phyloP scores from a whole-genome alignment of 2,113 vertebrate genomes.

The Promerops cafer region DNA sequence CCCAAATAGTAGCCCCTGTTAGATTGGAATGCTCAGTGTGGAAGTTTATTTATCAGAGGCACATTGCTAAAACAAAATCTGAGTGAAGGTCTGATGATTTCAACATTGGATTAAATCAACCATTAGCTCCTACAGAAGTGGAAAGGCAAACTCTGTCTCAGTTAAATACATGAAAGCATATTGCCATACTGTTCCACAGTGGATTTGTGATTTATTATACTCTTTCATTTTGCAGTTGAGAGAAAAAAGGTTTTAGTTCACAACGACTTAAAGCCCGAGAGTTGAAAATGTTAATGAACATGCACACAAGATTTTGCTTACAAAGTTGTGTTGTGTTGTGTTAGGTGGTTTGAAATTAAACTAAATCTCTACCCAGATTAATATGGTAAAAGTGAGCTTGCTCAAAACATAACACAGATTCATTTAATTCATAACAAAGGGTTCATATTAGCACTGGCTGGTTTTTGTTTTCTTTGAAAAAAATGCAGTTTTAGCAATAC shows the following conservation, averaged over 20 bases:
- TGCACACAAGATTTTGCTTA: not conserved
- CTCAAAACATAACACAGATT: conserved; percentile 12
- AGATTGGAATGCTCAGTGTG: not conserved
- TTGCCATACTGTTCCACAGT: not conserved
- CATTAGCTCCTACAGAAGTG: not conserved
- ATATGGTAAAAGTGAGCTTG: conserved; percentile 14
- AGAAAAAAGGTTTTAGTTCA: conserved; percentile 8
- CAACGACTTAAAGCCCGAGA: not conserved
- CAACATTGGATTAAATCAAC: conserved; percentile 7
- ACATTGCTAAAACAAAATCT: not conserved
- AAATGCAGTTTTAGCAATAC: conserved; percentile 40
- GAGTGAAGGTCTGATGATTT: not conserved
- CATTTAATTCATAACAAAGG: conserved; percentile 38
- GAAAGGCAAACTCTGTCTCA: not conserved
- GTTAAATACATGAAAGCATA: not conserved
- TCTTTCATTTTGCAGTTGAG: not conserved
- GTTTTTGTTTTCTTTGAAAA: conserved; percentile 30
- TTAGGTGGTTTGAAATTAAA: conserved; percentile 9
- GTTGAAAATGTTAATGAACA: not conserved
- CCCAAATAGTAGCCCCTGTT: not conserved
- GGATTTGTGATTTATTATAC: not conserved
- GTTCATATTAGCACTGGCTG: not conserved
- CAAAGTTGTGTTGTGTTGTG: not conserved
- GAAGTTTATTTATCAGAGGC: not conserved
- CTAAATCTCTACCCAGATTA: not conserved